Evolutionary conservation across 2,888 invertebrate genomes (phyloP).

Genomic region (Portevinia maculata): DNA sequence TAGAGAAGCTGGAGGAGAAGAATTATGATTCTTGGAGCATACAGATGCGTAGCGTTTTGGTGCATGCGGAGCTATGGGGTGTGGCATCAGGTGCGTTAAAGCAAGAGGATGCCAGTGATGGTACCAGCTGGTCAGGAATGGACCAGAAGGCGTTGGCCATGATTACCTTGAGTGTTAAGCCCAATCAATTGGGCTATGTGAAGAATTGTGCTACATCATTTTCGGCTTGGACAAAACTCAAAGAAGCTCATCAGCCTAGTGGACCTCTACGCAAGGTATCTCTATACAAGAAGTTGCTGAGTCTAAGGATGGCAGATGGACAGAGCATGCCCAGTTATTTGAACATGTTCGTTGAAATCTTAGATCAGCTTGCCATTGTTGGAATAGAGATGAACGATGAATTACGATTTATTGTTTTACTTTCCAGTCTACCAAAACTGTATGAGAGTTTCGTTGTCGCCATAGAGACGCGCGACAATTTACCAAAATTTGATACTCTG

Average conservation of each 20-base stretch:
- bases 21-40: no score
- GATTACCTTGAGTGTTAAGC: constrained; percentile 50
- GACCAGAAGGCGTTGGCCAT: constrained; percentile 57
- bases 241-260: constrained; percentile 41
- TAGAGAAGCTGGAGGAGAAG: no score
- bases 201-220: constrained; percentile 46
- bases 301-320: constrained; percentile 33
- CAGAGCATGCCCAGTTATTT: constrained; percentile 47
- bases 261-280: constrained; percentile 53
- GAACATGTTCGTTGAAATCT: constrained; percentile 35
- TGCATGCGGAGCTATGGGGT: constrained; percentile 46
- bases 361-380: constrained; percentile 33
- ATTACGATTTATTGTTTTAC: constrained; percentile 30
- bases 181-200: constrained; percentile 42
- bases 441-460: constrained; percentile 51
- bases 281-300: constrained; percentile 47
- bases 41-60: constrained; percentile 46
- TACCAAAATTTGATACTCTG: constrained; percentile 31
- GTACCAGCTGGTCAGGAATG: constrained; percentile 19
- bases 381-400: constrained; percentile 46
- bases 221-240: constrained; percentile 41
- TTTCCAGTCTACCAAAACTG: constrained; percentile 38
- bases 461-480: constrained; percentile 42
- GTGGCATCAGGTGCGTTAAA: constrained; percentile 42
- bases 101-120: constrained; percentile 9